Evolutionary conservation across 2,797 vertebrate species (phyloP).

Genomic region (Sardinella longiceps): DNA sequence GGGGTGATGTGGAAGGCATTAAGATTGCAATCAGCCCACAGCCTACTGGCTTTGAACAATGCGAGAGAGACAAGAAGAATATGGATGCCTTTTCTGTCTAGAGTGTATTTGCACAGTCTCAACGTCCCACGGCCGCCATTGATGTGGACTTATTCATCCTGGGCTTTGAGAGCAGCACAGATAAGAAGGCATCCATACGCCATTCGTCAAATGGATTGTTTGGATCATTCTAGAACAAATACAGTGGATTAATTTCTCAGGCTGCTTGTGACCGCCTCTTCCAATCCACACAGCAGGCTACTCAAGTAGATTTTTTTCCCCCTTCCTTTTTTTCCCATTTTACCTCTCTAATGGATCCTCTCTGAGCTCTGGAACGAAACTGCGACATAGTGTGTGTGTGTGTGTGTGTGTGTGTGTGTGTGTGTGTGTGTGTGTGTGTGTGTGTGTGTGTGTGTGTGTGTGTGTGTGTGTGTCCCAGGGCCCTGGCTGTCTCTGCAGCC

Average conservation of each 20-base stretch:
- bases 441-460: not conserved
- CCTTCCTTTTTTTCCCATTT: not conserved
- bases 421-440: not conserved
- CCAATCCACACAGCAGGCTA: not conserved
- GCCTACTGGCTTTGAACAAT: conserved; percentile 6
- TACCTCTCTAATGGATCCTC: not conserved
- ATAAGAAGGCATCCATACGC: not conserved
- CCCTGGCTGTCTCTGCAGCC: not conserved
- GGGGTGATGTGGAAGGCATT: not conserved
- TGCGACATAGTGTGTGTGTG: not conserved
- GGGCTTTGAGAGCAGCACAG: not conserved
- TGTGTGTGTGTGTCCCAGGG: not conserved
- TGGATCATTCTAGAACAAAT: conserved; percentile 19
- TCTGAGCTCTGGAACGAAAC: not conserved
- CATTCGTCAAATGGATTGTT: not conserved
- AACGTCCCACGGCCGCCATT: not conserved
- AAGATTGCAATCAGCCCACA: not conserved
- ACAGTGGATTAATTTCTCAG: not conserved
- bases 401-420: not conserved
- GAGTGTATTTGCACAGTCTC: not conserved
- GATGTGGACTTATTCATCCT: not conserved
- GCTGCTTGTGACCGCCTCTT: not conserved
- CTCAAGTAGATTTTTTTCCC: not conserved
- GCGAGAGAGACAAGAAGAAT: not conserved
- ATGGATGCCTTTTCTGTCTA: not conserved